These are phyloP conservation scores for Synodontis membranacea DNA, from an alignment of 2,113 vertebrate species.

Conservation along the genomic window DNA sequence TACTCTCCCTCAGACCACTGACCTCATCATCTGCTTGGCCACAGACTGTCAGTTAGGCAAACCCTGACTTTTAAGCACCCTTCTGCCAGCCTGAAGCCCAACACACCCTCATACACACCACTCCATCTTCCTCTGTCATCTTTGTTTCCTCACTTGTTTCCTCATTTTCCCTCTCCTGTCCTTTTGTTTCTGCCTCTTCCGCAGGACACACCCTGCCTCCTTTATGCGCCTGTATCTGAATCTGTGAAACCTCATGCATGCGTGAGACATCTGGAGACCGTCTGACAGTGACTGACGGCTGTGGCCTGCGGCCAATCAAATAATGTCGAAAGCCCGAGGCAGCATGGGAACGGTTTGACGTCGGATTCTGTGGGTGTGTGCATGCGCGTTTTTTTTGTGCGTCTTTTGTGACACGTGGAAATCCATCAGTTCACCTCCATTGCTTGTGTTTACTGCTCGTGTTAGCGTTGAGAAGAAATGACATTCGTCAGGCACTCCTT, in stretches of 20 bases:
- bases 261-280: constrained; percentile 5
- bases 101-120: background rate
- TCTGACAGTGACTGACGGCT: constrained; percentile 33
- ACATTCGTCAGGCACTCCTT: background rate
- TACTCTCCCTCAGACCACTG: background rate
- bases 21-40: background rate
- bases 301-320: constrained; percentile 27
- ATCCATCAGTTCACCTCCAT: background rate
- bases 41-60: constrained; percentile 27
- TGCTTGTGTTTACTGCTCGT: constrained; percentile 2
- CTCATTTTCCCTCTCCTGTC: background rate
- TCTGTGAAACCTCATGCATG: background rate
- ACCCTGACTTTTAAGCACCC: background rate
- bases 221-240: constrained; percentile 4
- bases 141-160: background rate
- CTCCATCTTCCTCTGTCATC: no score
- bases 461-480: background rate
- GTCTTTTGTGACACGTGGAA: background rate
- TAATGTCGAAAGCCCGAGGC: constrained; percentile 18
- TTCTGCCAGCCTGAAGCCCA: background rate
- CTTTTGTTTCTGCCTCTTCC: background rate
- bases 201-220: constrained; percentile 21
- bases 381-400: background rate
- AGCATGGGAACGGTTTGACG: constrained; percentile 25
- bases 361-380: constrained; percentile 9